A percentile compares a stretch with the other conserved stretches of the same genome.
These are phyloP conservation scores for Cavia aperea DNA, from an alignment of 2,113 vertebrate genomes.

Conservation along the genomic window DNA sequence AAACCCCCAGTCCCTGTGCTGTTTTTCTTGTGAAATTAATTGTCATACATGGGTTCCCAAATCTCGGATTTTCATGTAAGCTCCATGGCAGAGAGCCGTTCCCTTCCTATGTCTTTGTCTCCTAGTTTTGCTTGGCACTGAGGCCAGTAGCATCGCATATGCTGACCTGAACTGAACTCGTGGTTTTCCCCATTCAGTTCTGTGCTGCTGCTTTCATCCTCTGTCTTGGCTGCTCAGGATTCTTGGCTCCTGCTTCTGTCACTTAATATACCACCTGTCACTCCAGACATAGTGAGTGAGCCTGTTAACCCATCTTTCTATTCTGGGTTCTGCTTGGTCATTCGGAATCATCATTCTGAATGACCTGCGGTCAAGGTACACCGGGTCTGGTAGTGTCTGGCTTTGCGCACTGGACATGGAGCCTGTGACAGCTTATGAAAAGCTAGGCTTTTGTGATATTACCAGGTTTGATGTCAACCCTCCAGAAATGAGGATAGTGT, in stretches of 20 bases:
- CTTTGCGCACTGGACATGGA: background rate
- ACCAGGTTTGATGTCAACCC: background rate
- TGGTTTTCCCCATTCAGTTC: slow-evolving; percentile 42
- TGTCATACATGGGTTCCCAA: slow-evolving; percentile 7
- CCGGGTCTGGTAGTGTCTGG: background rate
- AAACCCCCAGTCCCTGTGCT: background rate
- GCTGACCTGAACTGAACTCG: slow-evolving; percentile 61
- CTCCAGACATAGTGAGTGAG: slow-evolving; percentile 59
- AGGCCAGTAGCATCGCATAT: background rate
- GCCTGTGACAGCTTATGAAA: slow-evolving; percentile 4
- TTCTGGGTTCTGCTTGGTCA: slow-evolving; percentile 62
- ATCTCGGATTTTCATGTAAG: background rate
- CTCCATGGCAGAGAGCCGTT: background rate
- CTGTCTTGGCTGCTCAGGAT: slow-evolving; percentile 17
- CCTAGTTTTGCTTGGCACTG: background rate
- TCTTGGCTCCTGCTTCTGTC: slow-evolving; percentile 57
- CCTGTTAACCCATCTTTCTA: slow-evolving; percentile 49
- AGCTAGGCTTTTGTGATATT: slow-evolving; percentile 21
- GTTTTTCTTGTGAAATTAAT: slow-evolving; percentile 10
- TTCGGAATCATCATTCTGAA: slow-evolving; percentile 45
- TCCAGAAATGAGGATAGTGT: slow-evolving; percentile 13
- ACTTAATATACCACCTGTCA: slow-evolving; percentile 60
- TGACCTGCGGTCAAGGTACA: slow-evolving; percentile 22
- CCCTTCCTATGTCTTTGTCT: background rate
- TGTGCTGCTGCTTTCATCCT: slow-evolving; percentile 14